These are phyloP conservation scores for Zygaena filipendulae DNA, from an alignment of 2,888 invertebrate genomes.

Conservation along the genomic window DNA sequence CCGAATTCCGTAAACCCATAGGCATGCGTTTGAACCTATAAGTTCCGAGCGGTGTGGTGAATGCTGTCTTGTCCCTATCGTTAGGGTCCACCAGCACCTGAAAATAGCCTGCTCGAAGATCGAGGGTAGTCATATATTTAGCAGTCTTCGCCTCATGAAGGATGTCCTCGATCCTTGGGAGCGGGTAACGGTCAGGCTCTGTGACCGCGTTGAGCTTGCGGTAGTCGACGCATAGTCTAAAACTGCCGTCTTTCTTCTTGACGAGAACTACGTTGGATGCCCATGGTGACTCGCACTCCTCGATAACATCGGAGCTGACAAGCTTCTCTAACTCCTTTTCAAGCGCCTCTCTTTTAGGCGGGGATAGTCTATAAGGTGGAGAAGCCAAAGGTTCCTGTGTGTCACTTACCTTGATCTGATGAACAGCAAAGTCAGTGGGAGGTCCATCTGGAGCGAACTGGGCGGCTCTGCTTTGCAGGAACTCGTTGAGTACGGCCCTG, in stretches of 20 bases:
- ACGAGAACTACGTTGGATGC: slow-evolving; percentile 21
- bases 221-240: slow-evolving; percentile 23
- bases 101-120: slow-evolving; percentile 19
- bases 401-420: slow-evolving; percentile 21
- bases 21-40: slow-evolving; percentile 20
- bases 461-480: background rate
- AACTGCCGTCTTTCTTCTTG: slow-evolving; percentile 19
- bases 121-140: slow-evolving; percentile 17
- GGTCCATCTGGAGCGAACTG: slow-evolving; percentile 5
- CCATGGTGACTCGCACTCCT: slow-evolving; percentile 22
- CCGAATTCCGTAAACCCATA: slow-evolving; percentile 17
- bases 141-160: slow-evolving; percentile 18
- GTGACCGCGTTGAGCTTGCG: slow-evolving; percentile 23
- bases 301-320: slow-evolving; percentile 19
- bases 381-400: slow-evolving; percentile 24
- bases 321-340: slow-evolving; percentile 22
- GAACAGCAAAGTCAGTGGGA: slow-evolving; percentile 17
- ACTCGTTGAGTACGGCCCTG: background rate
- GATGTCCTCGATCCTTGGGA: slow-evolving; percentile 20
- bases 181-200: slow-evolving; percentile 20
- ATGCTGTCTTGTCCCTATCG: slow-evolving; percentile 17
- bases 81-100: slow-evolving; percentile 15
- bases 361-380: slow-evolving; percentile 27
- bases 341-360: slow-evolving; percentile 18
- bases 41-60: slow-evolving; percentile 13